Conservation (phyloP, 2,888 invertebrate species). For the Hanleya hanleyi region DNA sequence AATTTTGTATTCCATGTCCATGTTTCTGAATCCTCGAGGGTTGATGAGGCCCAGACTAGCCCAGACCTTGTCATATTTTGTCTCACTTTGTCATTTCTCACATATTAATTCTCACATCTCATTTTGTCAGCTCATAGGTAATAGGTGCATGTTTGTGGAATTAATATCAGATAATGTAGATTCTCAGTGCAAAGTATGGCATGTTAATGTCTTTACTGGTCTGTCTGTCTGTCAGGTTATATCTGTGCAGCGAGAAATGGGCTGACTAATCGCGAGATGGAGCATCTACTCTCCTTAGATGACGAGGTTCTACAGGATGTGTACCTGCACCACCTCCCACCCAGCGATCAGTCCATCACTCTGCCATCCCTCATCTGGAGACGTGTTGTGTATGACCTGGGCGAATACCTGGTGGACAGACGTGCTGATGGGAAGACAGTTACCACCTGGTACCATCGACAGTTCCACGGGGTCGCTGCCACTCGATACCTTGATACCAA, state of each 20-base stretch:
- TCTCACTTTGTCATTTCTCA: too few relatives aligned
- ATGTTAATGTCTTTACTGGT: neutral
- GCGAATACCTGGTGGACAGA: conserved; percentile 48
- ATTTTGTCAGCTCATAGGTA: too few relatives aligned
- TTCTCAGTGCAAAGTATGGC: neutral
- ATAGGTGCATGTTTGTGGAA: conserved; percentile 3
- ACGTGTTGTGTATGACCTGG: conserved; percentile 46
- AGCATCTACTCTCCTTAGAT: conserved; percentile 62
- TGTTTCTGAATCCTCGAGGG: too few relatives aligned
- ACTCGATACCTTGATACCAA: conserved; percentile 31
- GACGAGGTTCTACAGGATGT: conserved; percentile 65
- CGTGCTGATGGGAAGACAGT: conserved; percentile 46
- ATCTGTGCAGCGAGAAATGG: conserved; percentile 53
- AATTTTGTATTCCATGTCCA: too few relatives aligned
- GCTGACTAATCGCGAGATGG: conserved; percentile 53
- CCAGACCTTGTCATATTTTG: too few relatives aligned
- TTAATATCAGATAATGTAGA: neutral
- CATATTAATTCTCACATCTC: too few relatives aligned
- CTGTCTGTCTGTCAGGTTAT: conserved; percentile 43
- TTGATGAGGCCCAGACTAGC: too few relatives aligned
- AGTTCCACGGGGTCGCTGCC: conserved; percentile 49
- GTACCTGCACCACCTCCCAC: conserved; percentile 63
- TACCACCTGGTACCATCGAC: conserved; percentile 59
- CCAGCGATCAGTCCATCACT: conserved; percentile 52
- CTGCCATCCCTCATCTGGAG: conserved; percentile 56